A percentile compares a stretch with the other conserved stretches of the same genome.
These are phyloP conservation scores for Stegastes partitus DNA, from an alignment of 2,113 vertebrate genomes.

Conservation along the genomic window DNA sequence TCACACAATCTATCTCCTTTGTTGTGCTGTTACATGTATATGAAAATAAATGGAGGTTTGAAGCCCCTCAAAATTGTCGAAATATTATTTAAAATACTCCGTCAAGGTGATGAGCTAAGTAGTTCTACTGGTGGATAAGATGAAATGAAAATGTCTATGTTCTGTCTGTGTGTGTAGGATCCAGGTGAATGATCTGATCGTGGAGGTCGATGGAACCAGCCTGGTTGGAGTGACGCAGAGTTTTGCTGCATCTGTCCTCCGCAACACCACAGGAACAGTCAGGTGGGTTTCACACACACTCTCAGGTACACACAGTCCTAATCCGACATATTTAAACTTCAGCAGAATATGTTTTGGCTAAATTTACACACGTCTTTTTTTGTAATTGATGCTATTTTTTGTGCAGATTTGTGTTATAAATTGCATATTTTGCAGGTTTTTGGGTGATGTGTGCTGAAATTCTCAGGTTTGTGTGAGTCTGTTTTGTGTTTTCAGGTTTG, in stretches of 20 bases:
- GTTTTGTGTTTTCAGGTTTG: conserved; percentile 6
- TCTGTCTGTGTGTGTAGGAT: conserved; percentile 83
- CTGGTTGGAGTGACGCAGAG: conserved; percentile 97
- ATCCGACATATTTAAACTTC: too few species aligned
- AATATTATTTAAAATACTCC: too few species aligned
- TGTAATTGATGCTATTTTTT: too few species aligned
- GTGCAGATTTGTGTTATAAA: neutral
- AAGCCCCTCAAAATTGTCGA: too few species aligned
- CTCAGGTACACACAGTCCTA: too few species aligned
- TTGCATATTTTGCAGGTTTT: conserved; percentile 18
- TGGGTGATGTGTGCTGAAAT: conserved; percentile 10
- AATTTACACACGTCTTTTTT: neutral
- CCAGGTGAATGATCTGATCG: conserved; percentile 95
- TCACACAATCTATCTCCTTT: too few species aligned
- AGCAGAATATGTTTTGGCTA: too few species aligned
- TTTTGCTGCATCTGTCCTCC: conserved; percentile 94
- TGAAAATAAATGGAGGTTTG: too few species aligned
- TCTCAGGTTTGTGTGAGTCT: conserved; percentile 22
- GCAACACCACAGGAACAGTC: conserved; percentile 94
- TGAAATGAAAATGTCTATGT: neutral
- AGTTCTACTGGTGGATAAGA: neutral
- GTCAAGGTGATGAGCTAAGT: too few species aligned
- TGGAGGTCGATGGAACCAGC: conserved; percentile 97
- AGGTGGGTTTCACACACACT: conserved; percentile 79
- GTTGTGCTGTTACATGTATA: too few species aligned